phyloP scores from a whole-genome alignment of 2,113 vertebrate genomes.

The Cynopterus brachyotis region DNA sequence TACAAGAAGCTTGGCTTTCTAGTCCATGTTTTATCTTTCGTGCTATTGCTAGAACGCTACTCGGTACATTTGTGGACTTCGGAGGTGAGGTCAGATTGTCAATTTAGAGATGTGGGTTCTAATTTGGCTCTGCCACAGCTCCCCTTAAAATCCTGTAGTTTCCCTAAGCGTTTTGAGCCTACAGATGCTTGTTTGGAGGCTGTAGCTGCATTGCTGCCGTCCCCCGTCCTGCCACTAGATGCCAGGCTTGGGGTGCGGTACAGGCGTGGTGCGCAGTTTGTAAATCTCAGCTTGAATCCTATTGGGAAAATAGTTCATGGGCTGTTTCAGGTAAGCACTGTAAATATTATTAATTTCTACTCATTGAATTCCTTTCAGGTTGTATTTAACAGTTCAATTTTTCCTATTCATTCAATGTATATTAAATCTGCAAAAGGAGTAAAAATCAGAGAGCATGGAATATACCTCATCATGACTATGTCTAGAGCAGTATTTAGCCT shows the following conservation, averaged over 20 bases:
- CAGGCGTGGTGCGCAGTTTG: neutral
- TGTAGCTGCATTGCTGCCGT: neutral
- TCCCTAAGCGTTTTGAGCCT: neutral
- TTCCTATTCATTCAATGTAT: neutral
- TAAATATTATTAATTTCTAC: neutral
- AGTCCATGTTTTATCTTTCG: neutral
- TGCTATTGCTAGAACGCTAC: rapidly evolving
- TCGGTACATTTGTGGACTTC: neutral
- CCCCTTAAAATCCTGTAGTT: neutral
- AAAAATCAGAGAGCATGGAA: neutral
- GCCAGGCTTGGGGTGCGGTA: neutral
- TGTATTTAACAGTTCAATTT: neutral
- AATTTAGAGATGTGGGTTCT: neutral
- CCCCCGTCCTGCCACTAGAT: neutral
- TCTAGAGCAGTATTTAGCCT: neutral
- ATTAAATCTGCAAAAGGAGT: neutral
- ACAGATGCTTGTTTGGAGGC: neutral
- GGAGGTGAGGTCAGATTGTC: neutral
- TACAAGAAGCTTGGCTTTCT: no score
- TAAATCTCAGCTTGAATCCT: neutral
- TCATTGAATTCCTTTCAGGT: neutral
- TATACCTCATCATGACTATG: neutral
- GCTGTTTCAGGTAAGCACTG: neutral
- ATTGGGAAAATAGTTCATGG: neutral
- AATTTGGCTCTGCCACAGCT: neutral